phyloP scores from a whole-genome alignment of 2,797 vertebrate species.

The Takifugu ocellatus region DNA sequence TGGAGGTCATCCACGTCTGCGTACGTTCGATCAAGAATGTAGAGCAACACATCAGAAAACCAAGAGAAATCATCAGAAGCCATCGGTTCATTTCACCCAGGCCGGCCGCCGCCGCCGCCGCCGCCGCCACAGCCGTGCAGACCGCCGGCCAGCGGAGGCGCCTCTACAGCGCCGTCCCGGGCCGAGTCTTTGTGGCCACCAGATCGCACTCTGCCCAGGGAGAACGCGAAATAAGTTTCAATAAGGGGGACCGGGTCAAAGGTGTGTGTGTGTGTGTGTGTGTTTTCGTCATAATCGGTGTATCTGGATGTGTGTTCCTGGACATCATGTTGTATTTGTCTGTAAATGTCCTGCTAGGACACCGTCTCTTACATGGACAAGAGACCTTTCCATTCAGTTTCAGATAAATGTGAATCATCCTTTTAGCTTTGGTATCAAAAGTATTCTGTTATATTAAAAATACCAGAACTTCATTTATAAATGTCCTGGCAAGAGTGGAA shows the following conservation, averaged over 20 bases:
- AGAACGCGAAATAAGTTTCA: constrained; percentile 88
- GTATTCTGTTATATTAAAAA: too few species aligned
- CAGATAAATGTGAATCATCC: background rate
- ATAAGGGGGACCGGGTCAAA: constrained; percentile 93
- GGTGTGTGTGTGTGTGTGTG: constrained; percentile 61
- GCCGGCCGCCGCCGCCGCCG: constrained; percentile 48
- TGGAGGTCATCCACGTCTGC: background rate
- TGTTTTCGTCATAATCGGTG: constrained; percentile 1
- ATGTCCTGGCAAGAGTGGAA: constrained; percentile 47
- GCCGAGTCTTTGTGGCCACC: constrained; percentile 86
- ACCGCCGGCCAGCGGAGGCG: constrained; percentile 75
- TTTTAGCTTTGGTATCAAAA: too few species aligned
- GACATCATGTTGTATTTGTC: constrained; percentile 22
- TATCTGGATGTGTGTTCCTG: constrained; percentile 19
- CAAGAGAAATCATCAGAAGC: too few species aligned
- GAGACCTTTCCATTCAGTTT: background rate
- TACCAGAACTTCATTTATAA: constrained; percentile 22
- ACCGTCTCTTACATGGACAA: background rate
- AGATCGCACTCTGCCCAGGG: constrained; percentile 87
- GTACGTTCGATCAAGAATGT: too few species aligned
- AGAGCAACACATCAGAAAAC: too few species aligned
- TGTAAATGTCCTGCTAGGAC: too few species aligned
- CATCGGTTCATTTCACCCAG: constrained; percentile 32
- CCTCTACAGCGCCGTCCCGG: constrained; percentile 89
- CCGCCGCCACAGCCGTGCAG: constrained; percentile 49